Percentiles rank a stretch among this genome's conserved stretches.
Conservation (phyloP, 35 echinoderm and acorn worm genomes). For the Lytechinus pictus region DNA sequence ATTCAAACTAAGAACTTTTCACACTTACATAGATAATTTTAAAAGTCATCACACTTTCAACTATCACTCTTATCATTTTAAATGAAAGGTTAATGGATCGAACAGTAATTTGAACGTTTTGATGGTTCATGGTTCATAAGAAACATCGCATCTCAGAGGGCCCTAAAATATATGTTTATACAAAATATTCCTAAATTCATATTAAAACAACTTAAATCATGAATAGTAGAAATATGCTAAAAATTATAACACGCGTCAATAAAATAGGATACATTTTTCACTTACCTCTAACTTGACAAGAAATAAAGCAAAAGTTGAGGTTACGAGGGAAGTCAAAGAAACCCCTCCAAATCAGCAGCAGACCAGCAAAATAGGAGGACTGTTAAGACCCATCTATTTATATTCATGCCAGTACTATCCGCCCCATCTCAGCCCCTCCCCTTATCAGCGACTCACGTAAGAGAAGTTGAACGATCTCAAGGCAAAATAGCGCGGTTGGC, state of each 20-base stretch:
- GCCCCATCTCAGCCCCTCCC: neutral
- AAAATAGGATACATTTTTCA: neutral
- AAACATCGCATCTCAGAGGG: neutral
- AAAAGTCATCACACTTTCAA: too few species aligned
- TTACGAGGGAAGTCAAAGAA: neutral
- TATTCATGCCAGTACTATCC: neutral
- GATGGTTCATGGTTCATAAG: neutral
- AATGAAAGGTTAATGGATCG: too few species aligned
- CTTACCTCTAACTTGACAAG: neutral
- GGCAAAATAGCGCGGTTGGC: conserved; percentile 5
- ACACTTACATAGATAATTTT: too few species aligned
- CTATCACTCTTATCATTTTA: too few species aligned
- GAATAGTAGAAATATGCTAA: too few species aligned
- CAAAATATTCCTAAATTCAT: neutral
- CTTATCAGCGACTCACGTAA: neutral
- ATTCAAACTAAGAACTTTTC: too few species aligned
- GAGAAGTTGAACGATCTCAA: conserved; percentile 28
- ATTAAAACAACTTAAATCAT: too few species aligned
- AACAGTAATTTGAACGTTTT: too few species aligned
- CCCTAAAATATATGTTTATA: neutral
- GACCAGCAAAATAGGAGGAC: neutral
- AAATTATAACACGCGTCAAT: too few species aligned
- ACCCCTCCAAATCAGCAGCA: neutral
- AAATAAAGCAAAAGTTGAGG: neutral
- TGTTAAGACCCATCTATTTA: conserved; percentile 16